These are phyloP conservation scores for Pseudochromis fuscus DNA, from an alignment of 2,797 vertebrate genomes.

Conservation along the genomic window DNA sequence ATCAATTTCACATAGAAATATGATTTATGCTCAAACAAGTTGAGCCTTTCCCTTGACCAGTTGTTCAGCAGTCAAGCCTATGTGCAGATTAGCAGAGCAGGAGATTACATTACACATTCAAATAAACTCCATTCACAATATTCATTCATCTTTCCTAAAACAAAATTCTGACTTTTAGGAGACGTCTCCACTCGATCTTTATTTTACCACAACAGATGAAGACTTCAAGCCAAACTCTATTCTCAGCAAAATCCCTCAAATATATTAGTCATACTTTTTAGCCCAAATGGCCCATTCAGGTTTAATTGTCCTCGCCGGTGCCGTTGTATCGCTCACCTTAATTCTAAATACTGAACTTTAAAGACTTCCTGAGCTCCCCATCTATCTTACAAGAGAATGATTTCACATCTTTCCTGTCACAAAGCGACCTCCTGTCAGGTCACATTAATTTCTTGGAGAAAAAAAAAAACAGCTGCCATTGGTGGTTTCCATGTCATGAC, in stretches of 20 bases:
- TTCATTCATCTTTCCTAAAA: too few relatives aligned
- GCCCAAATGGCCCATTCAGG: constrained; percentile 19
- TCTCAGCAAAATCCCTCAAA: not conserved
- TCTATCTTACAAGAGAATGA: constrained; percentile 33
- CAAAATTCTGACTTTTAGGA: not conserved
- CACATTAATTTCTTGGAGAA: constrained; percentile 32
- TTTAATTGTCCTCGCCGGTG: constrained; percentile 48
- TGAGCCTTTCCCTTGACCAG: too few relatives aligned
- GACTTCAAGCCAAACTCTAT: constrained; percentile 13
- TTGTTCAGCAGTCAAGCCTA: too few relatives aligned
- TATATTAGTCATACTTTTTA: constrained; percentile 30
- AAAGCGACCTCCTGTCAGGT: constrained; percentile 28
- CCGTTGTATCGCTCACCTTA: constrained; percentile 27
- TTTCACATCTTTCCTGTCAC: constrained; percentile 24
- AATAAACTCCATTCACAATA: too few relatives aligned
- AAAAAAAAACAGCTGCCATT: constrained; percentile 29
- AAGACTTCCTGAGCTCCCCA: constrained; percentile 9
- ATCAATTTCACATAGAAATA: too few relatives aligned
- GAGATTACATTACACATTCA: too few relatives aligned
- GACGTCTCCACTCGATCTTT: not conserved
- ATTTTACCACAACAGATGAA: not conserved
- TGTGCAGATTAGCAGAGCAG: too few relatives aligned
- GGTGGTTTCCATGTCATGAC: constrained; percentile 50
- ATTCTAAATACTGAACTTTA: constrained; percentile 46
- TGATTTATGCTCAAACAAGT: too few relatives aligned